Percentiles rank a stretch among this genome's conserved stretches.
phyloP scores from a whole-genome alignment of 92 coral and sea anemone species.

The Bergia puertoricense region DNA sequence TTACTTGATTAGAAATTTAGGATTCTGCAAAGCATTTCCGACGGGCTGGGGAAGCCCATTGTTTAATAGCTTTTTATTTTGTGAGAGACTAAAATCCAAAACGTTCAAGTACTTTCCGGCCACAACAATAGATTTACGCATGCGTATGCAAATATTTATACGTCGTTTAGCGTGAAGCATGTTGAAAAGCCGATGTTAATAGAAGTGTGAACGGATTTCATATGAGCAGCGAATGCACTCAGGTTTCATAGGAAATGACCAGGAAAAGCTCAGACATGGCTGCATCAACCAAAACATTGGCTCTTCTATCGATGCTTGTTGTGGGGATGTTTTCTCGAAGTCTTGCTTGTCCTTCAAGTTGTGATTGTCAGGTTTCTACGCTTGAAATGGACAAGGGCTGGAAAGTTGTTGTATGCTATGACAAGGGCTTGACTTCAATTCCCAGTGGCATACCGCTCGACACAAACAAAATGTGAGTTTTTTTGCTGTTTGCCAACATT shows the following conservation, averaged over 20 bases:
- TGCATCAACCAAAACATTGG: slow-evolving; percentile 22
- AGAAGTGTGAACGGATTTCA: slow-evolving; percentile 36
- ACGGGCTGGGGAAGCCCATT: slow-evolving; percentile 17
- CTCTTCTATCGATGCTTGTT: slow-evolving; percentile 11
- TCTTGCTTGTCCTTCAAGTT: slow-evolving; percentile 32
- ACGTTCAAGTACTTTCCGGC: slow-evolving; percentile 45
- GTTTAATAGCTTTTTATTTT: slow-evolving; percentile 14
- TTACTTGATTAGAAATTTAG: neutral
- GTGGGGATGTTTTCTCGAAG: neutral
- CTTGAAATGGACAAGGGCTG: neutral
- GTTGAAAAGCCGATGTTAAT: slow-evolving; percentile 32
- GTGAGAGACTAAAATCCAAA: slow-evolving; percentile 34
- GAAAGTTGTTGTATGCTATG: slow-evolving; percentile 26
- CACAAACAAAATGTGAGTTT: slow-evolving; percentile 39
- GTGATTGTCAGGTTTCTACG: neutral
- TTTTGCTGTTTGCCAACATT: slow-evolving; percentile 11
- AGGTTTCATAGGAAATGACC: slow-evolving; percentile 12
- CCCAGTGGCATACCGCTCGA: slow-evolving; percentile 35
- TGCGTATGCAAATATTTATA: slow-evolving; percentile 45
- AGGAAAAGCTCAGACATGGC: slow-evolving; percentile 17
- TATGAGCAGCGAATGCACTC: slow-evolving; percentile 2
- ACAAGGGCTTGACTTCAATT: slow-evolving; percentile 15
- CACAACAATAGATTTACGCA: slow-evolving; percentile 35
- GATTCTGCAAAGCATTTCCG: slow-evolving; percentile 43
- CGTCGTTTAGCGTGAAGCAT: slow-evolving; percentile 33